These are phyloP conservation scores for Epinotia ramella DNA, from an alignment of 2,888 invertebrate species.

Conservation along the genomic window DNA sequence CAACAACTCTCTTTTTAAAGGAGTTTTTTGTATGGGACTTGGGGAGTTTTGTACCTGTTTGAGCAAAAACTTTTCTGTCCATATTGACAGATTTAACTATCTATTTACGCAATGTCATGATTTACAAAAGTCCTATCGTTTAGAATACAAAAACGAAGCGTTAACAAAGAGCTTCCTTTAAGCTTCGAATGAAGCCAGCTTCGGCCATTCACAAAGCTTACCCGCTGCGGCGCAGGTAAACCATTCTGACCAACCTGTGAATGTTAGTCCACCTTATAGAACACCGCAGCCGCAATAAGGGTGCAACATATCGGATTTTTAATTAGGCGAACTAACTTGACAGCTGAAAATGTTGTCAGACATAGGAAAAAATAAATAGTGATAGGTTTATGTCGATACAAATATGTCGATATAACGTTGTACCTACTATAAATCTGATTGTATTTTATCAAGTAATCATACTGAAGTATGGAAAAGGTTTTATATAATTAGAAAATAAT, in stretches of 20 bases:
- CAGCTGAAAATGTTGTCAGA: too few relatives aligned
- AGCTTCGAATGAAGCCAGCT: constrained; percentile 33
- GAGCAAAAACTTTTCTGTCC: neutral
- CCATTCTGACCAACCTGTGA: neutral
- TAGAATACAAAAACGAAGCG: constrained; percentile 16
- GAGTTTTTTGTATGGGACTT: neutral
- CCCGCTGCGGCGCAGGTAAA: neutral
- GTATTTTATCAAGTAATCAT: too few relatives aligned
- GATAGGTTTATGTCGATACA: too few relatives aligned
- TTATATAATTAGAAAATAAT: too few relatives aligned
- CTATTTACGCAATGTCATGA: neutral
- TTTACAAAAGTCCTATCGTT: constrained; percentile 16
- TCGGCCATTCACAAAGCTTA: neutral
- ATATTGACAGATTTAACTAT: neutral
- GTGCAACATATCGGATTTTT: too few relatives aligned
- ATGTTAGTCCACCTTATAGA: neutral
- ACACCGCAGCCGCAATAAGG: too few relatives aligned
- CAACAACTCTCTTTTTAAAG: too few relatives aligned
- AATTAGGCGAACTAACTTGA: too few relatives aligned
- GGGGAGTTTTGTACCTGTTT: neutral
- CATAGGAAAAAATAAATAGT: too few relatives aligned
- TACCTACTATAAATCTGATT: too few relatives aligned
- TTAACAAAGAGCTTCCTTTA: constrained; percentile 36
- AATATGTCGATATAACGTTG: too few relatives aligned
- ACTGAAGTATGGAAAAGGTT: too few relatives aligned